Evolutionary conservation across 2,888 invertebrate genomes (phyloP).

Genomic region (Epinotia demarniana): DNA sequence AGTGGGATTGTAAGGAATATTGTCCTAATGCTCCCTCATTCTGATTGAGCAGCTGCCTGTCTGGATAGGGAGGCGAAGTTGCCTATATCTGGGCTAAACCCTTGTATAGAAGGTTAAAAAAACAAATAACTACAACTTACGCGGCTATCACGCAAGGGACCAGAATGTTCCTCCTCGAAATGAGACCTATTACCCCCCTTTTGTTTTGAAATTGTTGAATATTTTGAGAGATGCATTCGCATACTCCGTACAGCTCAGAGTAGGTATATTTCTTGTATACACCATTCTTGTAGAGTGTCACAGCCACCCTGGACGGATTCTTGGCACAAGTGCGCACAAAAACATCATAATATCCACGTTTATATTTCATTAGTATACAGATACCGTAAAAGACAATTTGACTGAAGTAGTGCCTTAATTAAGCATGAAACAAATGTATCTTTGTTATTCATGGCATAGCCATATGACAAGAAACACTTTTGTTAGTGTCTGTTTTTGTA

Average conservation of each 20-base stretch:
- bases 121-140: constrained; percentile 63
- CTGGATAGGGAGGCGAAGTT: background rate
- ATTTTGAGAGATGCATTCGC: constrained; percentile 76
- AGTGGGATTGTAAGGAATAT: background rate
- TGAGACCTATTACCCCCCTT: constrained; percentile 76
- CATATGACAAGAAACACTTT: background rate
- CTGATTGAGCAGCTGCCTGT: background rate
- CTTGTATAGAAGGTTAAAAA: too few species aligned
- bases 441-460: background rate
- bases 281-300: constrained; percentile 66
- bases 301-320: constrained; percentile 67
- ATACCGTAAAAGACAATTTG: constrained; percentile 13
- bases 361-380: constrained; percentile 54
- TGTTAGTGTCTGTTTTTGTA: background rate
- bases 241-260: constrained; percentile 76
- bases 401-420: background rate
- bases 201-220: constrained; percentile 69
- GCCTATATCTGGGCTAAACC: background rate
- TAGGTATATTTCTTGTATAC: constrained; percentile 70
- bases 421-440: background rate
- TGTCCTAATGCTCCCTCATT: too few species aligned
- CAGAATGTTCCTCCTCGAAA: constrained; percentile 79
- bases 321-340: constrained; percentile 74
- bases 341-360: constrained; percentile 76
- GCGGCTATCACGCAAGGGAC: constrained; percentile 83